These are phyloP conservation scores for Montipora foliosa DNA, from an alignment of 64 coral and sea anemone species.

Conservation along the genomic window DNA sequence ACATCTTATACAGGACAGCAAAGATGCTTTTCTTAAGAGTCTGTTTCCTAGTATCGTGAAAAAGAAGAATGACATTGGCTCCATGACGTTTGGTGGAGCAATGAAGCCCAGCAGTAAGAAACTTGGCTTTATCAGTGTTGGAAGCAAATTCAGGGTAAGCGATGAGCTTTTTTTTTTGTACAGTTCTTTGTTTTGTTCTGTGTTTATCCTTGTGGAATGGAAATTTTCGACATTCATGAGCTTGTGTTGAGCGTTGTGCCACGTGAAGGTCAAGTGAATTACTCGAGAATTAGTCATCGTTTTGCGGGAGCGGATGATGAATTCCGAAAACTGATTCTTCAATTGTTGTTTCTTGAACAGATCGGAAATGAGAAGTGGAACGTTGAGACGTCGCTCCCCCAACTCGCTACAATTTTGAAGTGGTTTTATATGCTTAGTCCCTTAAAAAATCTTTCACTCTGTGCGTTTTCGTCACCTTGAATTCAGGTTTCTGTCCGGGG, in stretches of 20 bases:
- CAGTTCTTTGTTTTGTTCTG: not conserved
- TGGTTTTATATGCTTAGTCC: no score
- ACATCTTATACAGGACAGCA: conserved; percentile 90
- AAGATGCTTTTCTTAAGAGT: conserved; percentile 94
- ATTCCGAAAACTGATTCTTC: no score
- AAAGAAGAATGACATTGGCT: conserved; percentile 58
- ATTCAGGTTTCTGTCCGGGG: no score
- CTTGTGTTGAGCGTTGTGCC: not conserved
- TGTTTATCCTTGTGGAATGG: not conserved
- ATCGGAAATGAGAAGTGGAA: no score
- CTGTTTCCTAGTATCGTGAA: conserved; percentile 75
- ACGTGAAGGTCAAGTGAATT: not conserved
- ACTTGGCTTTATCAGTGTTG: conserved; percentile 94
- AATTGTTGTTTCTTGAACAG: no score
- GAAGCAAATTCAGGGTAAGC: conserved; percentile 95
- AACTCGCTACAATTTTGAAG: no score
- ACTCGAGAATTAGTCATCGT: no score
- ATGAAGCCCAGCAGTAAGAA: conserved; percentile 80
- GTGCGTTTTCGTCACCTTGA: no score
- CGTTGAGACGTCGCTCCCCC: no score
- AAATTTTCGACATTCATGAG: not conserved
- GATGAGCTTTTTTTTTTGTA: not conserved
- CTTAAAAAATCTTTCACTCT: no score
- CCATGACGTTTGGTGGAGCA: conserved; percentile 51
- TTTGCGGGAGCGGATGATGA: no score